Evolutionary conservation across 2,113 vertebrate species (phyloP), one percentile per base, ranked within the genome.

Genomic region (Gadus chalcogrammus): DNA sequence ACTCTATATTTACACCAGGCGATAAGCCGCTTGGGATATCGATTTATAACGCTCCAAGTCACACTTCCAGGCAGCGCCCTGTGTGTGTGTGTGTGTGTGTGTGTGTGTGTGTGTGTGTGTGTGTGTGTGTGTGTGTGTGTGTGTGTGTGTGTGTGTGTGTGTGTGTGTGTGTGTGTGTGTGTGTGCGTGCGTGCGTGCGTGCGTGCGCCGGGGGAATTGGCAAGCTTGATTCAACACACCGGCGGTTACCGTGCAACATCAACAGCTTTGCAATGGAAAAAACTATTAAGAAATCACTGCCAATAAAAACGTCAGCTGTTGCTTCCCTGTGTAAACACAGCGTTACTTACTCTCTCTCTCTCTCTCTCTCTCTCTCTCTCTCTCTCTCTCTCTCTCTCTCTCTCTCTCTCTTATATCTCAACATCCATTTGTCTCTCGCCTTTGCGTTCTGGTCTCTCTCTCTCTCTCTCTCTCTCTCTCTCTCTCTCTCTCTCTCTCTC

Each of bases 291-390:
- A 72, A 67, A 79, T 82, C 65, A 55, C 28, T 3, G 62, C 63
- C 70, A 69, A 68, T 79, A 86, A 62, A 85, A 70, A 71, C 79
- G 79, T 83, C 80, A 75, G 64, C 53, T 16, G 0, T 28, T 59
- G 67, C 59, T 76, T 72, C 73, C 67, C 67, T 72, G 5, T 74
- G 48, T 80, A 79, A 85, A 87, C 77, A 61, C 38, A 42, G 8
- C 12, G 42, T 48, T 48, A 48, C 42, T 48, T 48, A 11, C 7
- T 48, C 73, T 60, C 74, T 67, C 68, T 62, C 52, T 53, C 71
- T 58, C 61, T 48, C 64, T 18, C 16, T 48, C 31, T 48, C 64
- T 42, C 64, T n/a, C 35, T 65, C 62, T 64, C 55, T n/a, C 31
- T 18, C 64, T 18, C 7, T 48, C 73, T 60, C 74, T 67, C 70